Evolutionary conservation across 2,797 vertebrate genomes (phyloP).

Genomic region (Astyanax mexicanus): DNA sequence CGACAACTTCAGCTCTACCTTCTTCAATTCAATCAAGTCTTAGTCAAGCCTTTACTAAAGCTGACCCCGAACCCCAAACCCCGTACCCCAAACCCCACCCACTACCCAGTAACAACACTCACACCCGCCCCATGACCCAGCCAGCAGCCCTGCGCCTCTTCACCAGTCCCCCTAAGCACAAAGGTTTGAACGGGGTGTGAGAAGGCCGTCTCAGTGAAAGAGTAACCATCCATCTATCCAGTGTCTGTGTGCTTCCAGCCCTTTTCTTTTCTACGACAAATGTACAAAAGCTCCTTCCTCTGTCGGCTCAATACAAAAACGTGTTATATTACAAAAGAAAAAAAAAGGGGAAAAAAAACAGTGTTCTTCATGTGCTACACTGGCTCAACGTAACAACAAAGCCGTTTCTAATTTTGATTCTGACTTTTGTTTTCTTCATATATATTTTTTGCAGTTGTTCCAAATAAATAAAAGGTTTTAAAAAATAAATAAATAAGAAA

Average conservation of each 20-base stretch:
- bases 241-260: conserved; percentile 66
- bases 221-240: conserved; percentile 52
- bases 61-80: conserved; percentile 33
- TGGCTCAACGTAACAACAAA: conserved; percentile 73
- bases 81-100: too few relatives aligned
- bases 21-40: conserved; percentile 42
- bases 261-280: conserved; percentile 85
- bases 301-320: conserved; percentile 65
- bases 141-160: conserved; percentile 58
- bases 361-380: conserved; percentile 76
- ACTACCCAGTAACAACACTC: conserved; percentile 27
- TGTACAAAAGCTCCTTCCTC: conserved; percentile 80
- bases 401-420: conserved; percentile 56
- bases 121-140: conserved; percentile 36
- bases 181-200: conserved; percentile 70
- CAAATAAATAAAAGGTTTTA: conserved; percentile 62
- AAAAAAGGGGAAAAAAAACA: conserved; percentile 46
- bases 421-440: conserved; percentile 57
- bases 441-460: conserved; percentile 65
- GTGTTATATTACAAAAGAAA: conserved; percentile 75
- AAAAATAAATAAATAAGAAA: conserved; percentile 41
- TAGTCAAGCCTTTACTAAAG: conserved; percentile 45
- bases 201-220: conserved; percentile 62
- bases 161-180: conserved; percentile 79
- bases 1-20: conserved; percentile 4